These are phyloP conservation scores for Peromyscus attwateri DNA, from an alignment of 2,797 vertebrate genomes.

Conservation along the genomic window DNA sequence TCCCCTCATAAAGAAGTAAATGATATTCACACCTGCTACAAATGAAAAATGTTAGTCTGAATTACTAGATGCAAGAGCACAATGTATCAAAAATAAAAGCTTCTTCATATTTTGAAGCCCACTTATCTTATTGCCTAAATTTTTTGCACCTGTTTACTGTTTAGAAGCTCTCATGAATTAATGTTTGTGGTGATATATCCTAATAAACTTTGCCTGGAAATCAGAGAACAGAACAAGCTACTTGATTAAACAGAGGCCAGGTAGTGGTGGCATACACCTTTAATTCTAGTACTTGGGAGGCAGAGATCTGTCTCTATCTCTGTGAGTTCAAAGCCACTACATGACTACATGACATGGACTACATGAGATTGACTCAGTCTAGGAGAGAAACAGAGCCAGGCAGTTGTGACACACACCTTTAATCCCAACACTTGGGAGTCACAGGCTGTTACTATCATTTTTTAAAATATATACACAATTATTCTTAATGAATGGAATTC, in stretches of 20 bases:
- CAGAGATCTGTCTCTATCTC: too few relatives aligned
- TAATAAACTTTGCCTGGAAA: too few relatives aligned
- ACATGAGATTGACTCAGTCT: too few relatives aligned
- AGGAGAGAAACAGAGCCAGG: too few relatives aligned
- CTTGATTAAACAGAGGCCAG: too few relatives aligned
- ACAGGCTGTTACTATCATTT: not conserved
- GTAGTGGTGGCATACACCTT: too few relatives aligned
- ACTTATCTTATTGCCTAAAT: not conserved
- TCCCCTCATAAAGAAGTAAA: not conserved
- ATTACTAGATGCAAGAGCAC: not conserved
- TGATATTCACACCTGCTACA: not conserved
- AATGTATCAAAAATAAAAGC: not conserved
- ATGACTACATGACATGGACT: too few relatives aligned
- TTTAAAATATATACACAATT: not conserved
- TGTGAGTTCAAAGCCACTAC: too few relatives aligned
- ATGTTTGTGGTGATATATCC: not conserved
- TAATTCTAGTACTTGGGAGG: too few relatives aligned
- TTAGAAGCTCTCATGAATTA: not conserved
- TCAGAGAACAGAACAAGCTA: too few relatives aligned
- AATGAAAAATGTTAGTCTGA: conserved; percentile 7
- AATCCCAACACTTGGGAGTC: too few relatives aligned
- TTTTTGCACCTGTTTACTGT: not conserved
- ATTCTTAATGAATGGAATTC: not conserved
- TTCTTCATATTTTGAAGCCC: not conserved
- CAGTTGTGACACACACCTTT: too few relatives aligned